Base-by-base conservation (phyloP, 2,797 vertebrate genomes). In the Ctenosaura bakeri region DNA sequence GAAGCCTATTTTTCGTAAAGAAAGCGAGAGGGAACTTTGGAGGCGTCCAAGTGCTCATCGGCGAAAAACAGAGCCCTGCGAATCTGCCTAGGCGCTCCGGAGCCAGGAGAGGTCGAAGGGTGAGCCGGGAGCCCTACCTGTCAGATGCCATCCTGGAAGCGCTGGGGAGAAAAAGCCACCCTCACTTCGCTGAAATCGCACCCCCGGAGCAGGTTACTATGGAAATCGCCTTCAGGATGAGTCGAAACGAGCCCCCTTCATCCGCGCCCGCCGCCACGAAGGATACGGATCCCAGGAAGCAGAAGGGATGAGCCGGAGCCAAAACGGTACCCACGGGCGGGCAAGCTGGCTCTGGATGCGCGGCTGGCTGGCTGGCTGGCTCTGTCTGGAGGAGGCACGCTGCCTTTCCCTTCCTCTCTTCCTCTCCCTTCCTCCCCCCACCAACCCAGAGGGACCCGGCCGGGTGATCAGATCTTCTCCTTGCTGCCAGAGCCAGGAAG, bases 181-280 rank as follows among this genome's bases (percentile, higher is more conserved):
- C 96, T 95, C 96, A 94, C 96, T 95, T 94, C 90, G 94, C 92
- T 79, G 42, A 46, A 89, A 78, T 20, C 54, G 94, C 94, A 93
- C 95, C 96, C 64, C 95, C 95, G 86, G 93, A 85, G 90, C 95
- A 80, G 95, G 96, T 96, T 96, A 95, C 96, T 96, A 97, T 95
- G 95, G 97, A 96, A 96, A 97, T 97, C 92, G 92, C 91, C 92
- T 92, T 69, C 74, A 88, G 93, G 92, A 91, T 82, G 90, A 69
- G 73, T 29, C 62, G 64, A 6, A 85, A 59, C n/a, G 38, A 85
- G 64, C 91, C 93, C 38, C 88, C 91, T 93, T 82, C 93, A 66
- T 85, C 56, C 92, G 42, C 42, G 3, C 42, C 42, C 42, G 12
- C 90, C 88, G 9, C 91, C 78, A 74, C 50, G 7, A 86, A 82